These are phyloP conservation scores for Burhinus bistriatus DNA, from an alignment of 2,113 vertebrate genomes.

Conservation along the genomic window DNA sequence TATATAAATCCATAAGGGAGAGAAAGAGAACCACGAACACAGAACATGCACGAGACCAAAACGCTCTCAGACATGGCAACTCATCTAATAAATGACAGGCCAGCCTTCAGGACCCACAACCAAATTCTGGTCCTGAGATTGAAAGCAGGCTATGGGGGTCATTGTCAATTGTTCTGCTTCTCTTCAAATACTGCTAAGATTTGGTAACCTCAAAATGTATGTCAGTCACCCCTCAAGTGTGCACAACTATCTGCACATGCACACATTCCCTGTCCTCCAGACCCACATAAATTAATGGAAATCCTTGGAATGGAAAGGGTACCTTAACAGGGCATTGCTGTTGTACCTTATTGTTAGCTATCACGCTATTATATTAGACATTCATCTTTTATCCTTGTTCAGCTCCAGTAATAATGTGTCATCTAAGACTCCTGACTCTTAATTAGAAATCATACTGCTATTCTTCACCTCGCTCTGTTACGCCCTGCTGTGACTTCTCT, in stretches of 20 bases:
- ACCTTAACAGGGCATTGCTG: neutral
- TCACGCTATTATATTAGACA: neutral
- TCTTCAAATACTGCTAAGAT: neutral
- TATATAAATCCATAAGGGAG: neutral
- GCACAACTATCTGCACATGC: neutral
- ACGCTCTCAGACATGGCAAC: neutral
- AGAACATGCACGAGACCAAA: neutral
- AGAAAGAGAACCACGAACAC: neutral
- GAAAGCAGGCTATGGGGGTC: neutral
- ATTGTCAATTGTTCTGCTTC: neutral
- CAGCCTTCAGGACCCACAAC: neutral
- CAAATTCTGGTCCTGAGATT: neutral
- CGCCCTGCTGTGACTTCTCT: conserved; percentile 31
- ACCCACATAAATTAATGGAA: neutral
- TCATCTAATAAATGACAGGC: neutral
- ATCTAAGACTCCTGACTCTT: conserved; percentile 29
- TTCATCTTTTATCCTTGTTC: conserved; percentile 7
- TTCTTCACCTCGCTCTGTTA: neutral
- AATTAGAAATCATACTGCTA: conserved; percentile 37
- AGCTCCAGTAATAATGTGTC: conserved; percentile 13
- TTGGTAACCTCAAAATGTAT: neutral
- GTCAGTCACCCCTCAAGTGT: neutral
- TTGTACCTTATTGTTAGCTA: neutral
- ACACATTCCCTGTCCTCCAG: neutral
- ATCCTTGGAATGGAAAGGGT: neutral